Conservation (phyloP, 2,888 invertebrate genomes). For the Muschampia plurimacula region DNA sequence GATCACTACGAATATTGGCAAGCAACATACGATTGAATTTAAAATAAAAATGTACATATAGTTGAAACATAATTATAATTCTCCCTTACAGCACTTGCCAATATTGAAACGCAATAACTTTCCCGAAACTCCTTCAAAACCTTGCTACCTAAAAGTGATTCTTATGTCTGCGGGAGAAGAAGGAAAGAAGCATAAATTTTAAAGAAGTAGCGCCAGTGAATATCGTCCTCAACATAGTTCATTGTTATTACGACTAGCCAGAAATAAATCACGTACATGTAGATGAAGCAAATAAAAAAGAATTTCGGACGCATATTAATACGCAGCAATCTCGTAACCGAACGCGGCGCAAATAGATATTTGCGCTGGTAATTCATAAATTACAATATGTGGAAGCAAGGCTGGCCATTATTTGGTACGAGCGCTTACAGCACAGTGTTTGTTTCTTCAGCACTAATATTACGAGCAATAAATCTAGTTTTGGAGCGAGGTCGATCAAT, state of each 20-base stretch:
- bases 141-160: not conserved
- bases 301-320: conserved; percentile 40
- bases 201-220: conserved; percentile 8
- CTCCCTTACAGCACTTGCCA: conserved; percentile 6
- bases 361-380: conserved; percentile 51
- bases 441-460: conserved; percentile 55
- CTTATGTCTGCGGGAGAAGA: conserved; percentile 6
- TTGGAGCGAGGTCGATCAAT: conserved; percentile 68
- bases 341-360: conserved; percentile 50
- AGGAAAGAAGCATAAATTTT: not conserved
- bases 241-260: conserved; percentile 38
- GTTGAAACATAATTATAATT: too few species aligned
- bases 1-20: too few species aligned
- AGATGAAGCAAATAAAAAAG: conserved; percentile 39
- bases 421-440: conserved; percentile 56
- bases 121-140: conserved; percentile 7
- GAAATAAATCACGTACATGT: conserved; percentile 43
- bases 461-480: conserved; percentile 72
- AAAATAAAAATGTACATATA: too few species aligned
- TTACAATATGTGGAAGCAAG: conserved; percentile 47
- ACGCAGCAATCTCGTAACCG: conserved; percentile 41
- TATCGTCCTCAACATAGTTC: conserved; percentile 32
- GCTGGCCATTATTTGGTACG: conserved; percentile 53
- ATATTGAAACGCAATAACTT: conserved; percentile 27
- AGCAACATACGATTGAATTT: too few species aligned